phyloP scores from a whole-genome alignment of 2,113 vertebrate species.

The Lonchura striata region DNA sequence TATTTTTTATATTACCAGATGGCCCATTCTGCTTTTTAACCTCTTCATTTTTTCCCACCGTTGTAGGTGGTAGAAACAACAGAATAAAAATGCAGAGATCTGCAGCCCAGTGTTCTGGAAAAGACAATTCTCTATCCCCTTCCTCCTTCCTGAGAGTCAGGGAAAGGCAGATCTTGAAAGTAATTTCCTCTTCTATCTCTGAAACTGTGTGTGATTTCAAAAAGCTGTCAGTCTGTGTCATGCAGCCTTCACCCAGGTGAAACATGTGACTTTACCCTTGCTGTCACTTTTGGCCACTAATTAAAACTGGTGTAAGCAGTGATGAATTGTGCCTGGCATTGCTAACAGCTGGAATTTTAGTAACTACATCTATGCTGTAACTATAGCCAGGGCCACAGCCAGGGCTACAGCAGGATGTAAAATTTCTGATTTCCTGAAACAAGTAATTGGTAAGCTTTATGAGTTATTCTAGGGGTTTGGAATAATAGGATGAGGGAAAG shows the following conservation, averaged over 20 bases:
- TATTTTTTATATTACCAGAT: not conserved
- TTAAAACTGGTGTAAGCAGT: not conserved
- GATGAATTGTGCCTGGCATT: not conserved
- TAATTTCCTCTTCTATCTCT: not conserved
- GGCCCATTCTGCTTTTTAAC: not conserved
- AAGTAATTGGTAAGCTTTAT: not conserved
- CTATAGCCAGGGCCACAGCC: not conserved
- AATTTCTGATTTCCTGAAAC: not conserved
- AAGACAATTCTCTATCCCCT: not conserved
- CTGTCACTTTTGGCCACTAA: not conserved
- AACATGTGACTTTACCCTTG: not conserved
- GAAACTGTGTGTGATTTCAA: not conserved
- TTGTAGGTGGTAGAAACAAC: not conserved
- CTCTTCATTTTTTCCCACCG: rapidly evolving
- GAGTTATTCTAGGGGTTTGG: not conserved
- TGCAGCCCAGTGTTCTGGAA: not conserved
- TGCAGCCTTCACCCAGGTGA: not conserved
- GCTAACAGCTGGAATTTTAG: not conserved
- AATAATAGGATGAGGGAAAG: not conserved
- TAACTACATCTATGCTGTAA: not conserved
- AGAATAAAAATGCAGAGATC: not conserved
- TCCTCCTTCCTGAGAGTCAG: not conserved
- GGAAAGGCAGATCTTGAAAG: not conserved
- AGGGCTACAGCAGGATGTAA: not conserved
- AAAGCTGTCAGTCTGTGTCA: not conserved